Evolutionary conservation across 53 echinoderm and acorn worm genomes (phyloP), one percentile per base, ranked within the genome.

Genomic region (Echinarachnius parma): DNA sequence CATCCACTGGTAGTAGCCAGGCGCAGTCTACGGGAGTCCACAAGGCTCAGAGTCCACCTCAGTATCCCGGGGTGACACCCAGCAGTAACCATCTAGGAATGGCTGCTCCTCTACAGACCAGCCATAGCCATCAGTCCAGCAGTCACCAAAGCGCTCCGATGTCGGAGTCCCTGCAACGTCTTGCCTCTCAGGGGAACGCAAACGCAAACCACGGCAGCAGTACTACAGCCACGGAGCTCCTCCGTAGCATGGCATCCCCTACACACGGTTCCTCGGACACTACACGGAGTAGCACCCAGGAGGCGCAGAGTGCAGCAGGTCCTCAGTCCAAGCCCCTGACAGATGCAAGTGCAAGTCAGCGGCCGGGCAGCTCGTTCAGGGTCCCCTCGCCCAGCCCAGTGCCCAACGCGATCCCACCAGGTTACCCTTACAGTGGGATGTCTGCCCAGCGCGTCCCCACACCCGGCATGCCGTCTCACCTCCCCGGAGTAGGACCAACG

Each of bases 221-320:
- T 72, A 72, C 74, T 56, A 72, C 74, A 16, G 74, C 74, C 34
- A 72, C 74, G 56, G 74, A 72, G 37, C 74, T 72, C 28, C 55
- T 72, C 20, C 74, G 74, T 26, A 72, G 74, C 46, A 72, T 72
- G 74, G 74, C 74, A 27, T 72, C 74, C 19, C 74, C 74, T 7
- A 30, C 66, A n/a, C 47, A 32, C 14, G 19, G 52, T 16, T 4
- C 19, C 19, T 4, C 10, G 13, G 52, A 50, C 19, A 9, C 52
- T 10, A 4, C 19, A 18, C 9, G 52, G 18, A 10, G 11, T 4
- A 10, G 15, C 19, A 25, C 57, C 8, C 10, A 50, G 20, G 66
- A 10, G 19, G 66, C 48, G n/a, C 4, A 28, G 5, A 65, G 44
- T 18, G 9, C 47, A 3, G 0, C 69, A 4, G 31, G 53, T 13